Evolutionary conservation across 2,113 vertebrate species (phyloP).

Genomic region (Pseudonaja textilis): DNA sequence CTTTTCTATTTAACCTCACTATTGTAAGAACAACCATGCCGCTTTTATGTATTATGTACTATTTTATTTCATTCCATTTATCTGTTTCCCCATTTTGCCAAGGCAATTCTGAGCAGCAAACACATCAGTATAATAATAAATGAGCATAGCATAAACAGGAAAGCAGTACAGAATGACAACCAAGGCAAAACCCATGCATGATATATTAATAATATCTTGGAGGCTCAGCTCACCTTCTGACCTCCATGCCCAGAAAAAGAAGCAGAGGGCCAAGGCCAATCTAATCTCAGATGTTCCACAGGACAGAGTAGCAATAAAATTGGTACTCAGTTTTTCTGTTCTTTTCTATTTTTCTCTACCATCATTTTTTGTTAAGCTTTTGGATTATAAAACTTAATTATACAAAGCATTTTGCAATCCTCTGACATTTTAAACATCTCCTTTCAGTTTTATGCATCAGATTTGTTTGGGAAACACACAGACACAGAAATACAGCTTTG

Average conservation of each 20-base stretch:
- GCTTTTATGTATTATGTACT: not conserved
- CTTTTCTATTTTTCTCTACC: not conserved
- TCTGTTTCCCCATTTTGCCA: not conserved
- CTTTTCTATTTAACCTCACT: not conserved
- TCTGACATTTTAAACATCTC: not conserved
- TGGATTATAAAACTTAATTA: not conserved
- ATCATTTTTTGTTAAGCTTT: not conserved
- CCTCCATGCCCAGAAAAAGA: not conserved
- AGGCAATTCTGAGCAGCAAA: not conserved
- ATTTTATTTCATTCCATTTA: not conserved
- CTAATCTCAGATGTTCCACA: not conserved
- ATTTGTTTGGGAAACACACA: not conserved
- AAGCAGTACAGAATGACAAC: not conserved
- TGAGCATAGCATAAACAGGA: not conserved
- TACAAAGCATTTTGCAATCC: not conserved
- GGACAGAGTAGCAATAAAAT: not conserved
- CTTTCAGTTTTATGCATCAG: not conserved
- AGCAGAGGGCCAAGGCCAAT: not conserved
- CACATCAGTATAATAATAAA: not conserved
- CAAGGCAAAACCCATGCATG: not conserved
- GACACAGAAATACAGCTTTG: not conserved
- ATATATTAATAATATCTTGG: not conserved
- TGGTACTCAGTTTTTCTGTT: not conserved
- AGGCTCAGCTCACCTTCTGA: not conserved
- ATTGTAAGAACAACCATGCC: not conserved